Percentiles rank a stretch among this genome's conserved stretches.
These are phyloP conservation scores for Tolmerus cingulatus DNA, from an alignment of 2,888 invertebrate genomes.

Conservation along the genomic window DNA sequence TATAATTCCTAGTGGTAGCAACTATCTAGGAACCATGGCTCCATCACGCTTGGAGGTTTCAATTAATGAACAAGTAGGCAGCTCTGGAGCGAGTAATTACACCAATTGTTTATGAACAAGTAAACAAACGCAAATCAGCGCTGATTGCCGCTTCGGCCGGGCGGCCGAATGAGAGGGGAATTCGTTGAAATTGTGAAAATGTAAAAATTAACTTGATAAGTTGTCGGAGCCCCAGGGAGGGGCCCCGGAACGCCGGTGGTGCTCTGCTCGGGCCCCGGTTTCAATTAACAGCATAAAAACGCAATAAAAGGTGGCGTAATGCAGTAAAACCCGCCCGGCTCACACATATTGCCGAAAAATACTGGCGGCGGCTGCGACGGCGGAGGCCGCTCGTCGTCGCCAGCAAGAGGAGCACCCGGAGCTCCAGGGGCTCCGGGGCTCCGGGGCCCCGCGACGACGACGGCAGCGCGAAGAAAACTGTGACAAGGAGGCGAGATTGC, in stretches of 20 bases:
- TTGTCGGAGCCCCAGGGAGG: neutral
- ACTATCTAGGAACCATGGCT: neutral
- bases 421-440: neutral
- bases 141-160: neutral
- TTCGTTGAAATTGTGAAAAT: neutral
- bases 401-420: neutral
- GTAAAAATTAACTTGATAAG: neutral
- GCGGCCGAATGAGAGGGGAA: neutral
- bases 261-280: neutral
- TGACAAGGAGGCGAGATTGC: neutral
- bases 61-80: neutral
- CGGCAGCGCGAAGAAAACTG: neutral
- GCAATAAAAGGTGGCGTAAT: neutral
- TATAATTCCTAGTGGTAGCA: neutral
- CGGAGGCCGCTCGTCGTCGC: neutral
- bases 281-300: neutral
- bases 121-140: neutral
- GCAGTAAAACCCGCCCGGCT: neutral
- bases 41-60: neutral
- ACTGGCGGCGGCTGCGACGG: neutral
- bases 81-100: neutral
- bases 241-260: neutral
- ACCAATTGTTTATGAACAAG: neutral
- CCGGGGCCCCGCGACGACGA: neutral
- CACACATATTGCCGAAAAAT: neutral